These are phyloP conservation scores for Vicugna pacos DNA, from an alignment of 2,113 vertebrate genomes.

Conservation along the genomic window DNA sequence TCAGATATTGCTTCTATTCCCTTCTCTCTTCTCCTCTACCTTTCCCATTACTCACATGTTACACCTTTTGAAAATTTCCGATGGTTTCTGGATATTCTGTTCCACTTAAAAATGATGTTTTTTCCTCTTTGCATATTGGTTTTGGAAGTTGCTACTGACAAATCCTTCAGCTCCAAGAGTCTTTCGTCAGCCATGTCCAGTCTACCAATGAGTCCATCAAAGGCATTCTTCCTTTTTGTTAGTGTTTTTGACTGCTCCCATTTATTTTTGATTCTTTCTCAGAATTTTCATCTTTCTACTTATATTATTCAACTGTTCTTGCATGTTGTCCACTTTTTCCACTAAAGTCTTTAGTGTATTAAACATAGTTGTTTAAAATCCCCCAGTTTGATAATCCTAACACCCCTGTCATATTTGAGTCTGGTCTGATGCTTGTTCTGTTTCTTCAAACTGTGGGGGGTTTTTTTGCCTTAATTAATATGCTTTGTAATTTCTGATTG, in stretches of 20 bases:
- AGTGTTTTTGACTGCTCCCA: not conserved
- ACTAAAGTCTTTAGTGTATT: not conserved
- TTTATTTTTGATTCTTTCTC: not conserved
- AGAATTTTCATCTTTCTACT: not conserved
- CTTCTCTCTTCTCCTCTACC: not conserved
- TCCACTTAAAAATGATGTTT: not conserved
- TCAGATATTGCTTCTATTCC: slow-evolving; percentile 5
- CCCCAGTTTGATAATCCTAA: not conserved
- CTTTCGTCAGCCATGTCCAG: not conserved
- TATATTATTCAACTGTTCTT: not conserved
- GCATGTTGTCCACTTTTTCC: not conserved
- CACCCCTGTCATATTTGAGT: not conserved
- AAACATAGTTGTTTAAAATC: not conserved
- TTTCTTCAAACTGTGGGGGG: not conserved
- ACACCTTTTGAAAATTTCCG: not conserved
- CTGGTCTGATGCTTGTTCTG: not conserved
- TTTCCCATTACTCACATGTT: not conserved
- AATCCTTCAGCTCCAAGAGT: not conserved
- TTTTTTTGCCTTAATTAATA: not conserved
- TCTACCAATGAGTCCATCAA: not conserved
- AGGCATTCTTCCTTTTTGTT: not conserved
- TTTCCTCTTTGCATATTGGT: not conserved
- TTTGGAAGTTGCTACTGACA: not conserved
- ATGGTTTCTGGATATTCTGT: not conserved
- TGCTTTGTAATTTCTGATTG: not conserved